Evolutionary conservation across 2,113 vertebrate genomes (phyloP).

Genomic region (Alectura lathami): DNA sequence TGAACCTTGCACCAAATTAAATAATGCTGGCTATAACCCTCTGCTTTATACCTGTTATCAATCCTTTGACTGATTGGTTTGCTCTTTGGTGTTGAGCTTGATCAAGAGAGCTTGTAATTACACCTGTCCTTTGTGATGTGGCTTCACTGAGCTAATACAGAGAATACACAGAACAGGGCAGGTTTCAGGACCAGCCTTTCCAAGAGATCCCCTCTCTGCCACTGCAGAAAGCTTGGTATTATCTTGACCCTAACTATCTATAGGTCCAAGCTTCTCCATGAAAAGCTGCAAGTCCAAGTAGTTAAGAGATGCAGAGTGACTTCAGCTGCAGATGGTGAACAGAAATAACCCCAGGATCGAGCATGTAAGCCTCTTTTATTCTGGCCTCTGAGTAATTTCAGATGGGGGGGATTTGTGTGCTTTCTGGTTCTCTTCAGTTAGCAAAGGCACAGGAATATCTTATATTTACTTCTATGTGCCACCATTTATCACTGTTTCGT

Average conservation of each 20-base stretch:
- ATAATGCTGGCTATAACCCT: background rate
- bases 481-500: background rate
- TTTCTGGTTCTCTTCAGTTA: background rate
- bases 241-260: background rate
- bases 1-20: background rate
- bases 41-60: background rate
- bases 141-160: background rate
- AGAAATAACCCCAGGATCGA: constrained; percentile 30
- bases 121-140: background rate
- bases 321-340: background rate
- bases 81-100: rapidly evolving
- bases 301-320: background rate
- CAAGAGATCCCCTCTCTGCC: background rate
- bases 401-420: background rate
- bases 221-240: background rate
- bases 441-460: background rate
- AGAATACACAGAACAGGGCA: background rate
- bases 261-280: background rate
- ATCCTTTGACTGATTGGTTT: background rate
- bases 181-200: background rate
- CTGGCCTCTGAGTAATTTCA: background rate
- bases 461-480: rapidly evolving
- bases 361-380: background rate
- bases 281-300: background rate
- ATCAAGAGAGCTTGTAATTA: background rate